Base-by-base conservation (phyloP, 2,888 invertebrate species). In the Lucinisca nassula region DNA sequence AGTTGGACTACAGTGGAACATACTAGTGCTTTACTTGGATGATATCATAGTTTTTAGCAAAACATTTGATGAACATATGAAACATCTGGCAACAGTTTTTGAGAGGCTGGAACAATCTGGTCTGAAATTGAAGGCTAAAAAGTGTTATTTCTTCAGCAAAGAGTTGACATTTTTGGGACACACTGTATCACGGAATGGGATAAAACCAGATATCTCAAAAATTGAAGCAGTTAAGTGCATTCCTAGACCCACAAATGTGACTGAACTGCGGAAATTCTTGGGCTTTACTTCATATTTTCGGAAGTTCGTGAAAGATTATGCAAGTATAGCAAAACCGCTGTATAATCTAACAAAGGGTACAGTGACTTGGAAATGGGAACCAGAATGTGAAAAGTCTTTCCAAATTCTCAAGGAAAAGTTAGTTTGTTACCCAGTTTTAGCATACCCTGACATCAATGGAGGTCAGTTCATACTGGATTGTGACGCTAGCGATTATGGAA, bases 11-110 rank as follows among this genome's bases (percentile, higher is more conserved):
- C 86, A 90, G 27, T 91, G 90, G 87, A 85, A 92, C 51, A 87
- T 82, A 10, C 51, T 80, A 10, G 79, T 91, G 12, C 77, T 90
- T 14, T 92, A 92, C 76, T 38, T 92, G 24, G 92, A 92, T 78
- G 92, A 91, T 49, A 84, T 91, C 0, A 58, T 91, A 14, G 85
- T 88, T 17, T 89, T 82, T 35, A 81, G 82, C 21, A 40, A 75
- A 12, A 72, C 76, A 21, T 85, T 91, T 76, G 79, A 88, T 2
- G 70, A 79, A 32, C 92, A 91, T 58, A 40, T 91, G 12, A 30
- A 67, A 58, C 78, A 90, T 49, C 38, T 90, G 0, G 58, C 61
- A 27, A 35, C 27, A 51, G 84, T 92, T 21, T 81, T 92, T 35
- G 61, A 88, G 21, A 73, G 84, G 49, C 77, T 90, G n/a, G 38